Evolutionary conservation across 2,888 invertebrate genomes (phyloP).

Genomic region (Drosophila peninsularis): DNA sequence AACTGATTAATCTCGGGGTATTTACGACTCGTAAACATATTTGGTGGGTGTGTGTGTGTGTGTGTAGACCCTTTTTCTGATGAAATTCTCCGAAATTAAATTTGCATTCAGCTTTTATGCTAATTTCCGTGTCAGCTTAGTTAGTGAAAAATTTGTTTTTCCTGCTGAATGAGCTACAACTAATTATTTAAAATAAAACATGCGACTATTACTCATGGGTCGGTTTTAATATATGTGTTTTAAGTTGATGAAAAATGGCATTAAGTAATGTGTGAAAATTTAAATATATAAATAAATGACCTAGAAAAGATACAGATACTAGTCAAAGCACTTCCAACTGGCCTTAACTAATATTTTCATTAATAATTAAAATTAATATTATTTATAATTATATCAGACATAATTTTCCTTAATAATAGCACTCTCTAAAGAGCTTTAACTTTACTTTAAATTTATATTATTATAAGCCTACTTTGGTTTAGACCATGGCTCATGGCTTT

Average conservation of each 20-base stretch:
- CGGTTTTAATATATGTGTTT: conserved; percentile 1
- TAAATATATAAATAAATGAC: background rate
- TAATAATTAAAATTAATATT: too few species aligned
- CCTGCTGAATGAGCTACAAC: conserved; percentile 30
- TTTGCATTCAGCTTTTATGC: conserved; percentile 53
- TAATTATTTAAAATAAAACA: conserved; percentile 28
- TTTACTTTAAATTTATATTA: background rate
- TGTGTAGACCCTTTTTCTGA: conserved; percentile 26
- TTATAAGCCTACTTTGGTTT: background rate
- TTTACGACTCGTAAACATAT: conserved; percentile 15
- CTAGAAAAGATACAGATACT: background rate
- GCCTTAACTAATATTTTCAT: too few species aligned
- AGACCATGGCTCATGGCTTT: background rate
- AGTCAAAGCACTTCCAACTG: background rate
- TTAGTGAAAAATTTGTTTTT: conserved; percentile 63
- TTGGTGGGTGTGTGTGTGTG: conserved; percentile 12
- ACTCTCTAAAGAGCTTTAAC: too few species aligned
- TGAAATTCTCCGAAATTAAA: conserved; percentile 41
- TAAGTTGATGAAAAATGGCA: conserved; percentile 6
- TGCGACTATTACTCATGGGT: conserved; percentile 28
- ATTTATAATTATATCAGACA: too few species aligned
- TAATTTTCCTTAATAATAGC: too few species aligned
- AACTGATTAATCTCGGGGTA: conserved; percentile 68
- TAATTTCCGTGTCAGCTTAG: conserved; percentile 52
- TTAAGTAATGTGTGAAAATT: conserved; percentile 9